Base-by-base conservation (phyloP, 2,113 vertebrate genomes). In the Rafetus swinhoei region DNA sequence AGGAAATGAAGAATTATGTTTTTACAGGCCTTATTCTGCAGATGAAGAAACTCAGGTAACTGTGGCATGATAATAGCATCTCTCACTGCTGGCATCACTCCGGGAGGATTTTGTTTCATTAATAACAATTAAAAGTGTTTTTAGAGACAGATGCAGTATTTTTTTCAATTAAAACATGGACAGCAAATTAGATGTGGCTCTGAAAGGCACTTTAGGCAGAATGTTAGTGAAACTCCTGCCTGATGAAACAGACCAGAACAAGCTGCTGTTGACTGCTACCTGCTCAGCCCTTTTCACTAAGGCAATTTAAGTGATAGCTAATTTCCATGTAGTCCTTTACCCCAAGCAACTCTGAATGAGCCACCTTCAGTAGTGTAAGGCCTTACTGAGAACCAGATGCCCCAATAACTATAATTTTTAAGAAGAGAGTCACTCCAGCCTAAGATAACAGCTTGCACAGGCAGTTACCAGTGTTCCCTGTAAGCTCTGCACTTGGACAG, bases 181-280 rank as follows among this genome's bases (percentile, higher is more conserved):
- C 86, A 95, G 96, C 95, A 93, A 89, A 95, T 84, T 84, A 74
- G 95, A 84, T 14, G 91, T 96, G 96, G 97, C 56, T 96, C 92
- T 96, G 96, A 92, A 98, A 98, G 98, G 98, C 98, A 98, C 98
- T 98, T 97, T 92, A 94, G 97, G 97, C 92, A 93, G 94, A 93
- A 93, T 4, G 6, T 94, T 50, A 92, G 96, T 54, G 93, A 83
- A 96, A 91, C 95, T 89, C 72, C 94, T 92, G 96, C 92, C 82
- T 60, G 88, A 69, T 25, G 90, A 52, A 87, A 81, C 4, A 4
- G 83, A 56, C 35, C 82, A 81, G 52, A 90, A 81, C 3, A 13
- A 81, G 94, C 84, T 86, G 32, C 93, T 81, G 45, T 82, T 80
- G 80, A 86, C 53, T 15, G 93, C 86, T 90, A 52, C 57, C 85